Conservation (phyloP, 30 jellyfish, hydroid and myxozoan species). For the Pelagia noctiluca region DNA sequence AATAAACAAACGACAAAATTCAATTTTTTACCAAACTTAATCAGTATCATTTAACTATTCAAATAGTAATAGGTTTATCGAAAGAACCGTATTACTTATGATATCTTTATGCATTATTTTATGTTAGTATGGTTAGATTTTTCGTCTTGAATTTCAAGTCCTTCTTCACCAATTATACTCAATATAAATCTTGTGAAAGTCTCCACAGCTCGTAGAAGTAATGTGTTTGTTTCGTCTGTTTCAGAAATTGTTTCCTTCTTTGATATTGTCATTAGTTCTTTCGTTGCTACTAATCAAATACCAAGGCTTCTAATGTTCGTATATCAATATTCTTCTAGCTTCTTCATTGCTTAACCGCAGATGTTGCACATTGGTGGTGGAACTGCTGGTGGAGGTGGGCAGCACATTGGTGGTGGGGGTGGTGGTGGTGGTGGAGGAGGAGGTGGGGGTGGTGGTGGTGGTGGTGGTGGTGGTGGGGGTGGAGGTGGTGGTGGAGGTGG, state of each 20-base stretch:
- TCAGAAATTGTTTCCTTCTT: not conserved
- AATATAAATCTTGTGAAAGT: not conserved
- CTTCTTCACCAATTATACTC: not conserved
- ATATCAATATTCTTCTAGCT: slow-evolving; percentile 41
- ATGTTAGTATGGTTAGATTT: not conserved
- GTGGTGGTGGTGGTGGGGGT: no score
- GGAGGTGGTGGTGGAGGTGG: slow-evolving; percentile 98
- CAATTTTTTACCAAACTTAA: no score
- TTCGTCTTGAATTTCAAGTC: not conserved
- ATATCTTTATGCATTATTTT: no score
- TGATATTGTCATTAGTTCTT: not conserved
- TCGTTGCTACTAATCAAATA: not conserved
- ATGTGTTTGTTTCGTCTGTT: not conserved
- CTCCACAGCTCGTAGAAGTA: not conserved
- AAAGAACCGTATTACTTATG: slow-evolving; percentile 34
- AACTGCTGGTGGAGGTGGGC: slow-evolving; percentile 96
- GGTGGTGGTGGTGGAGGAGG: no score
- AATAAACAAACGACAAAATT: no score
- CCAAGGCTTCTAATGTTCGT: slow-evolving; percentile 40
- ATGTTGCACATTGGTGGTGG: slow-evolving; percentile 93
- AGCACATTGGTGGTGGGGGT: slow-evolving; percentile 82
- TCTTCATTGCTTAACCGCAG: slow-evolving; percentile 68
- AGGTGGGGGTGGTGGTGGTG: slow-evolving; percentile 78
- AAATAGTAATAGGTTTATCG: slow-evolving; percentile 8
- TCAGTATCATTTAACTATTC: no score